These are phyloP conservation scores for Hydroisotoma schaefferi DNA, from an alignment of 2,888 invertebrate genomes.

Conservation along the genomic window DNA sequence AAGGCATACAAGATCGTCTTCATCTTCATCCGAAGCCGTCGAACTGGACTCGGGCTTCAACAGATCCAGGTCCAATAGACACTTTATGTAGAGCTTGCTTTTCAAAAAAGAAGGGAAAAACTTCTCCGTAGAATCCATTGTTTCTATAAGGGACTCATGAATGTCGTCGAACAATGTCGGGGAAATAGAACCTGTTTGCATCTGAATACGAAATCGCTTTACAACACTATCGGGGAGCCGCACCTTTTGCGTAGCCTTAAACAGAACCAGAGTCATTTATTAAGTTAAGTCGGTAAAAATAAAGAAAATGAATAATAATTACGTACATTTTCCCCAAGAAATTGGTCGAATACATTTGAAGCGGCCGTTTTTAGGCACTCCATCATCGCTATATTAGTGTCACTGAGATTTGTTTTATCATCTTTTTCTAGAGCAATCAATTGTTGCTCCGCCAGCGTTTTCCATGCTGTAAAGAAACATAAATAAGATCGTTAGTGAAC, in stretches of 20 bases:
- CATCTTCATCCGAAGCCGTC: conserved; percentile 46
- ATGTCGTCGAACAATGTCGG: conserved; percentile 82
- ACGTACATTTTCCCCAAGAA: conserved; percentile 65
- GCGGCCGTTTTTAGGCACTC: conserved; percentile 60
- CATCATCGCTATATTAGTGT: conserved; percentile 48
- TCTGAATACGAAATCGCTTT: conserved; percentile 60
- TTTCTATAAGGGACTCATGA: conserved; percentile 67
- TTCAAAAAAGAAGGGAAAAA: conserved; percentile 65
- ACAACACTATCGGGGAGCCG: conserved; percentile 62
- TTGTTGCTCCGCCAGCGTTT: conserved; percentile 68
- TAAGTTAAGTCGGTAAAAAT: too few species aligned
- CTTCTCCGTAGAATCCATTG: conserved; percentile 59
- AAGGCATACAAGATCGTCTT: conserved; percentile 56
- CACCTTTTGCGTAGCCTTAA: conserved; percentile 61
- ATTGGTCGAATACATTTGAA: conserved; percentile 68
- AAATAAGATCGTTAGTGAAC: too few species aligned
- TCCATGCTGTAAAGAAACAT: conserved; percentile 56
- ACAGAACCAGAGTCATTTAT: conserved; percentile 6
- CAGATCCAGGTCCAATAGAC: conserved; percentile 69
- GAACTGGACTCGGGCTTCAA: conserved; percentile 55
- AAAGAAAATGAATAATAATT: too few species aligned
- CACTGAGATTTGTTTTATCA: conserved; percentile 25
- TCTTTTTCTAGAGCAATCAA: conserved; percentile 58
- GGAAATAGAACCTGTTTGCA: conserved; percentile 62
- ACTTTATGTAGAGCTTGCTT: conserved; percentile 64